Conservation (phyloP, 2,113 vertebrate species). For the Proterorhinus semilunaris region DNA sequence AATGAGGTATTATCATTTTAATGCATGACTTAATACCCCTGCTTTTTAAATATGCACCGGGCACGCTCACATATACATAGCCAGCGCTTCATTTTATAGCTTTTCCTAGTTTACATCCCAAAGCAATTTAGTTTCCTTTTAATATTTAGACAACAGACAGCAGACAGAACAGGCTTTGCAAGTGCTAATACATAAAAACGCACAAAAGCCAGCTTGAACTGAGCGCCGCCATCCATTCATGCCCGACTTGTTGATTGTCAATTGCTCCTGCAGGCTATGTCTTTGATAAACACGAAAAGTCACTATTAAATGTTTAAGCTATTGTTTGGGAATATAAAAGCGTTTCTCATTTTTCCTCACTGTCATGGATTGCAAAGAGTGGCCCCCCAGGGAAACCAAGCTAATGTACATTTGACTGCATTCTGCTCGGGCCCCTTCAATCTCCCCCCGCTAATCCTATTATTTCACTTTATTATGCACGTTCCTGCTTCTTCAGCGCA, state of each 20-base stretch:
- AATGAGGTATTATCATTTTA: slow-evolving; percentile 56
- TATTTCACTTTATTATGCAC: slow-evolving; percentile 13
- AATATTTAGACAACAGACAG: neutral
- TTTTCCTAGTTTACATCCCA: slow-evolving; percentile 12
- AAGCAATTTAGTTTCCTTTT: neutral
- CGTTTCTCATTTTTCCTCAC: neutral
- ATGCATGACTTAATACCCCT: slow-evolving; percentile 52
- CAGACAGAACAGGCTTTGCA: neutral
- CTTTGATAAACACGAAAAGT: slow-evolving; percentile 15
- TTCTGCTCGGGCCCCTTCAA: neutral
- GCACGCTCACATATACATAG: neutral
- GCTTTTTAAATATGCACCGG: slow-evolving; percentile 39
- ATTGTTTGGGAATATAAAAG: slow-evolving; percentile 4
- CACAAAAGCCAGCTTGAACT: slow-evolving; percentile 4
- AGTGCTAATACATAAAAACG: slow-evolving; percentile 12
- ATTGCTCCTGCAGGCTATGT: slow-evolving; percentile 11
- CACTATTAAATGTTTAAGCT: slow-evolving; percentile 15
- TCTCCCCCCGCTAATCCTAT: slow-evolving; percentile 10
- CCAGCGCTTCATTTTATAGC: slow-evolving; percentile 7
- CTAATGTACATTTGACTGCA: slow-evolving; percentile 16
- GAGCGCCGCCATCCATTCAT: slow-evolving; percentile 9
- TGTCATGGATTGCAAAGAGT: neutral
- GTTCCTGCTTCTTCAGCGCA: neutral
- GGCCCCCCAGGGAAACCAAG: slow-evolving; percentile 1
- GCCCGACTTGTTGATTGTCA: slow-evolving; percentile 25